phyloP scores from a whole-genome alignment of 2,113 vertebrate species.

The Albula goreensis region DNA sequence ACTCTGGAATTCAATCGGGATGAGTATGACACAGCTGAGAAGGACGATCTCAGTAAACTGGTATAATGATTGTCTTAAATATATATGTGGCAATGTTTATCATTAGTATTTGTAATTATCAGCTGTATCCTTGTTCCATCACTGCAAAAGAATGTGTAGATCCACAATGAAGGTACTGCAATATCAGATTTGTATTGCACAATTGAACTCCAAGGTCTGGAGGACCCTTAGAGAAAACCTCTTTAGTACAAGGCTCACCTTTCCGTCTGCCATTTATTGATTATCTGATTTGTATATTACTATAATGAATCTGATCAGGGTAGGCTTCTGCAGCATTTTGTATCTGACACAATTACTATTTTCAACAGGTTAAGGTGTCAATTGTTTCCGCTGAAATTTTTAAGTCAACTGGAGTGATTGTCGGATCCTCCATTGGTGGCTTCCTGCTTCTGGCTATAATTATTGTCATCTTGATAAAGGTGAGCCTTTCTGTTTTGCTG shows the following conservation, averaged over 20 bases:
- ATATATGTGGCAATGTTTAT: background rate
- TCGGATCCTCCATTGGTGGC: slow-evolving; percentile 47
- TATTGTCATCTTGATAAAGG: slow-evolving; percentile 50
- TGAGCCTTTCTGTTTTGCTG: slow-evolving; percentile 24
- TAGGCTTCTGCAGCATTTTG: background rate
- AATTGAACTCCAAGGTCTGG: too few relatives aligned
- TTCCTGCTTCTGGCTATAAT: slow-evolving; percentile 46
- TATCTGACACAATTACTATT: background rate
- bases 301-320: background rate
- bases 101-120: background rate
- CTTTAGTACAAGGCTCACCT: too few relatives aligned
- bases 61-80: background rate
- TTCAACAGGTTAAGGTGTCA: slow-evolving; percentile 36
- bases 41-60: background rate
- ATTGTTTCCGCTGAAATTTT: slow-evolving; percentile 38
- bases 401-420: slow-evolving; percentile 34
- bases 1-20: slow-evolving; percentile 38
- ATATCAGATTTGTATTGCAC: too few relatives aligned
- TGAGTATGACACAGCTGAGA: slow-evolving; percentile 19
- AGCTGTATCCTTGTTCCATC: too few relatives aligned
- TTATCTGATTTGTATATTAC: background rate
- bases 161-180: too few relatives aligned
- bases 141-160: too few relatives aligned
- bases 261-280: too few relatives aligned
- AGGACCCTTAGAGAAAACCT: too few relatives aligned